phyloP scores from a whole-genome alignment of 2,888 invertebrate genomes.

The Drosophila leonis region DNA sequence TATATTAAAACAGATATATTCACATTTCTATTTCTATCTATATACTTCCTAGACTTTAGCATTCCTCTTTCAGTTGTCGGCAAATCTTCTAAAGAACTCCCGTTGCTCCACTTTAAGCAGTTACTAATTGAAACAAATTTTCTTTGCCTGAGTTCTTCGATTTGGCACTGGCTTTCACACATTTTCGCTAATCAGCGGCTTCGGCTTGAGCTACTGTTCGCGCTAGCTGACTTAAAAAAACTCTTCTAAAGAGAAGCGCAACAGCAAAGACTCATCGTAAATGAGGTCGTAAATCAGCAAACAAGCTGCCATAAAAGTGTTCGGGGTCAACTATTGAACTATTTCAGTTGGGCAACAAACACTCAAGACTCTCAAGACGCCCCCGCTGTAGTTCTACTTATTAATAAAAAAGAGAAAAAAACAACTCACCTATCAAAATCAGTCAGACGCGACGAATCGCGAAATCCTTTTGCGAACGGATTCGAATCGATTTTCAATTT shows the following conservation, averaged over 20 bases:
- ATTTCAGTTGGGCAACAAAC: conserved; percentile 17
- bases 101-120: conserved; percentile 32
- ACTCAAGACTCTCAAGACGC: conserved; percentile 16
- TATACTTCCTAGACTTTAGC: neutral
- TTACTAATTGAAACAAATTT: conserved; percentile 35
- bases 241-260: neutral
- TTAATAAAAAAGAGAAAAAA: conserved; percentile 2
- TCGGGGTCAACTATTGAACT: conserved; percentile 54
- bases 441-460: conserved; percentile 97
- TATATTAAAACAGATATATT: too few relatives aligned
- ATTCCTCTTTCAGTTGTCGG: neutral
- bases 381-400: conserved; percentile 3
- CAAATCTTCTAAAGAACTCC: conserved; percentile 2
- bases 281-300: conserved; percentile 73
- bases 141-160: neutral
- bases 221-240: conserved; percentile 13
- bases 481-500: conserved; percentile 99
- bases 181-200: conserved; percentile 74
- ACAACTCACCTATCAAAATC: conserved; percentile 93
- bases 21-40: too few relatives aligned
- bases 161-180: conserved; percentile 66
- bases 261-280: conserved; percentile 58
- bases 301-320: conserved; percentile 61
- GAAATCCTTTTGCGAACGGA: conserved; percentile 99
- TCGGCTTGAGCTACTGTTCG: conserved; percentile 63